These are phyloP conservation scores for Hydrophis major DNA, from an alignment of 2,797 vertebrate species.

Conservation along the genomic window DNA sequence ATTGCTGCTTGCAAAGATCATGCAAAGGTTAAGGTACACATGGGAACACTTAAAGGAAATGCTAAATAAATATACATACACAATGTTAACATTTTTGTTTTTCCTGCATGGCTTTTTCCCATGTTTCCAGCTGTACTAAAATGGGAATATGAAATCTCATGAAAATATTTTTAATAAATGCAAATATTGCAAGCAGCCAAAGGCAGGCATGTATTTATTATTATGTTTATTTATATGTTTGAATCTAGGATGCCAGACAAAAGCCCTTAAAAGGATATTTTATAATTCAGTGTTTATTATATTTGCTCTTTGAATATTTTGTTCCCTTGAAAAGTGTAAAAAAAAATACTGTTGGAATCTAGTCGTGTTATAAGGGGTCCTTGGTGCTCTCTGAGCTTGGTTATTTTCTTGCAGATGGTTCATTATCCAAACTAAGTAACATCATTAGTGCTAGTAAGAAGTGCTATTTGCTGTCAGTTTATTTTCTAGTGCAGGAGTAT, in stretches of 20 bases:
- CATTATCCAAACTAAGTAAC: not conserved
- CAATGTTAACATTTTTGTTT: slow-evolving; percentile 4
- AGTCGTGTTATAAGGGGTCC: not conserved
- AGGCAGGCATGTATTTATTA: not conserved
- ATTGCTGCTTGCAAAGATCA: not conserved
- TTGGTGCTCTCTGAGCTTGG: not conserved
- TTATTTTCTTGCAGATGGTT: not conserved
- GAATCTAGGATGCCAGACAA: slow-evolving; percentile 11
- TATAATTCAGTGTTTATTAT: slow-evolving; percentile 21
- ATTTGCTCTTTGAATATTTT: slow-evolving; percentile 8
- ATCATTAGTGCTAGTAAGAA: not conserved
- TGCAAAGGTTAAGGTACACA: not conserved
- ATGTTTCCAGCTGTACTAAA: slow-evolving; percentile 42
- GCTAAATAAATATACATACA: not conserved
- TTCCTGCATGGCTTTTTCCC: slow-evolving; percentile 26
- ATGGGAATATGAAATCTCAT: slow-evolving; percentile 42
- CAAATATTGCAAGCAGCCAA: slow-evolving; percentile 31
- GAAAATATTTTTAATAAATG: slow-evolving; percentile 56
- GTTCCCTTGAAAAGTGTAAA: not conserved
- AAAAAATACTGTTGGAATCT: not conserved
- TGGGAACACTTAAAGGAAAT: not conserved
- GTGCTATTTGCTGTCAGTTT: not conserved
- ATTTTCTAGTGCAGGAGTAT: no score
- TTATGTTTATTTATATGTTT: slow-evolving; percentile 23
- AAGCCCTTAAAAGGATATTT: slow-evolving; percentile 16